Percentiles rank a stretch among this genome's conserved stretches.
Evolutionary conservation across 2,888 invertebrate genomes (phyloP).

Genomic region (Acleris cristana): DNA sequence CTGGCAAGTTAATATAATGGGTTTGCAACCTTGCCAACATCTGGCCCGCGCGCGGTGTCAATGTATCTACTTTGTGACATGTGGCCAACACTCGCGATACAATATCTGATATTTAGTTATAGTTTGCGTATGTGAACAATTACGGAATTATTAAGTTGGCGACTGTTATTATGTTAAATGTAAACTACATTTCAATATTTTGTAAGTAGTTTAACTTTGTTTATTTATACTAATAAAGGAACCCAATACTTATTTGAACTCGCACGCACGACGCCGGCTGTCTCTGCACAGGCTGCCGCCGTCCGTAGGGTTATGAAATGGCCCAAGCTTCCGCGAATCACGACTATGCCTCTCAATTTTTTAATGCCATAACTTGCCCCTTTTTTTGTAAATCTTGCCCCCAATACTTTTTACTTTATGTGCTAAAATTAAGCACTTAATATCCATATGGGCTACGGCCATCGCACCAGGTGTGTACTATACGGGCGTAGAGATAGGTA

Average conservation of each 20-base stretch:
- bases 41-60: conserved; percentile 69
- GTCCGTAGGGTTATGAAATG: conserved; percentile 57
- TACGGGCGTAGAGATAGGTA: too few relatives aligned
- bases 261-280: too few relatives aligned
- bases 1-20: conserved; percentile 41
- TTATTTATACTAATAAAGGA: too few relatives aligned
- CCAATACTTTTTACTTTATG: too few relatives aligned
- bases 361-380: conserved; percentile 53
- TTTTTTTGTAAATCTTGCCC: conserved; percentile 9
- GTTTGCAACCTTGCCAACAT: conserved; percentile 69
- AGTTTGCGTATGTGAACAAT: conserved; percentile 5
- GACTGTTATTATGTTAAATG: neutral
- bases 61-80: conserved; percentile 68
- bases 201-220: too few relatives aligned
- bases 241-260: too few relatives aligned
- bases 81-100: conserved; percentile 70
- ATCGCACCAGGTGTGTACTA: too few relatives aligned
- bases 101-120: conserved; percentile 41
- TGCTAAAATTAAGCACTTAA: too few relatives aligned
- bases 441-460: too few relatives aligned
- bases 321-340: conserved; percentile 54
- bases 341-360: conserved; percentile 53
- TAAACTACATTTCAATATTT: neutral
- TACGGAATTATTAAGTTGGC: neutral
- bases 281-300: conserved; percentile 50